Base-by-base conservation (phyloP, 2,113 vertebrate species). In the Taxidea taxus region DNA sequence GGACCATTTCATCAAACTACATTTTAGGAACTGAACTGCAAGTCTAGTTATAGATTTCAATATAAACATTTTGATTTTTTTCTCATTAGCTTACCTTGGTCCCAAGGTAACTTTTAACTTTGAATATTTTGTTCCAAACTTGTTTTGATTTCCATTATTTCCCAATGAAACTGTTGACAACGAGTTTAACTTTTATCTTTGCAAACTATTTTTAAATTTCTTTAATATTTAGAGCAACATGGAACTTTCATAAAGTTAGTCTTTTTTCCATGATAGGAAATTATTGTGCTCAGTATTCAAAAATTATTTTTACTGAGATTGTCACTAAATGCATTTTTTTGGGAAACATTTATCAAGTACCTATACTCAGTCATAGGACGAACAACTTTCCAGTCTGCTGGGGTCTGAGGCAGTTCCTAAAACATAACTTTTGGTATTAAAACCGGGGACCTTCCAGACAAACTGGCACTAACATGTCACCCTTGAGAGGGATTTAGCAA, bases 21-120 rank as follows among this genome's bases (percentile, higher is more conserved):
- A 60, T 87, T 72, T 96, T 94, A 83, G 20, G 68, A 92, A 93
- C 54, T 82, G 68, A 92, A 93, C 54, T 82, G 10, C 5, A 84
- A 21, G 29, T 20, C 8, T 92, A 21, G 4, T 37, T 74, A 80
- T 42, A 87, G 16, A 51, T 83, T 78, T 8, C 15, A 92, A 34
- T 89, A n/a, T 72, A 66, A 78, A 72, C 1, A 54, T 58, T 62
- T 82, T 49, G 37, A 34, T 42, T 84, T 60, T 94, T 91, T 86
- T 44, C 20, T 4, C 49, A 94, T 54, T 84, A 29, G 2, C 6
- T 89, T 97, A 85, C 37, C 27, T 77, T 72, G 4, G 83, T 83
- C 2, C 1, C 27, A 77, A 23, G 15, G 74, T 42, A 58, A 54
- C 27, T 54, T 95, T 81, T 68, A 95, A 81, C 78, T 84, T 90